A percentile compares a stretch with the other conserved stretches of the same genome.
These are phyloP conservation scores for Stegophylla sp. DNA, from an alignment of 2,888 invertebrate genomes.

Conservation along the genomic window DNA sequence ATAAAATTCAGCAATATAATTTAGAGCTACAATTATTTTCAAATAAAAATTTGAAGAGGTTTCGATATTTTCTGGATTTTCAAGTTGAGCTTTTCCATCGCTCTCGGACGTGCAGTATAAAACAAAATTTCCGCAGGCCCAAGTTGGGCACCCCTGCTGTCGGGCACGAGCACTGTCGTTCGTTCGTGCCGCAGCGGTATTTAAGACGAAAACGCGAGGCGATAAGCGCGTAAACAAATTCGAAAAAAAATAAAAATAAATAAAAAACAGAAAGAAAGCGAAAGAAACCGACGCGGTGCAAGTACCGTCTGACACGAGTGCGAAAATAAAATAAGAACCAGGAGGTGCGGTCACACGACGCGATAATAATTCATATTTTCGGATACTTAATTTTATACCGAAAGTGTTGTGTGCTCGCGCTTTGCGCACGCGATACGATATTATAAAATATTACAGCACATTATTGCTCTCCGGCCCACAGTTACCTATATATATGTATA, in stretches of 20 bases:
- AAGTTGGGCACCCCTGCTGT: too few relatives aligned
- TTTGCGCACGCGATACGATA: conserved; percentile 32
- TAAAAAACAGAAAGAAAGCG: neutral
- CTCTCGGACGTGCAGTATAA: too few relatives aligned
- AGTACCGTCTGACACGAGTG: conserved; percentile 9
- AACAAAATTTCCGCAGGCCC: too few relatives aligned
- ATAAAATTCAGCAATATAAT: too few relatives aligned
- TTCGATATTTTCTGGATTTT: too few relatives aligned
- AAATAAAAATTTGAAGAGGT: too few relatives aligned
- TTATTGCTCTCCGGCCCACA: neutral
- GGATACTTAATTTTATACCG: conserved; percentile 10
- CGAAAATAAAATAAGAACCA: conserved; percentile 28
- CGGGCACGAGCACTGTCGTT: too few relatives aligned
- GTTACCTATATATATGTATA: neutral
- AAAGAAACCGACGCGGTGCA: neutral
- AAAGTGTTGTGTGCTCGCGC: conserved; percentile 36
- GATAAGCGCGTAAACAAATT: neutral
- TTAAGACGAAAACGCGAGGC: neutral
- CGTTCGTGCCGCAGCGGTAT: neutral
- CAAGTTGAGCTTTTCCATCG: too few relatives aligned
- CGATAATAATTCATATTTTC: conserved; percentile 33
- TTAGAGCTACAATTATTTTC: too few relatives aligned
- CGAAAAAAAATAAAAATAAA: neutral
- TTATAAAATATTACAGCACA: neutral
- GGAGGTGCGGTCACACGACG: neutral